Evolutionary conservation across 1,140 invertebrate genomes (phyloP).

Genomic region (Calliphora vicina): DNA sequence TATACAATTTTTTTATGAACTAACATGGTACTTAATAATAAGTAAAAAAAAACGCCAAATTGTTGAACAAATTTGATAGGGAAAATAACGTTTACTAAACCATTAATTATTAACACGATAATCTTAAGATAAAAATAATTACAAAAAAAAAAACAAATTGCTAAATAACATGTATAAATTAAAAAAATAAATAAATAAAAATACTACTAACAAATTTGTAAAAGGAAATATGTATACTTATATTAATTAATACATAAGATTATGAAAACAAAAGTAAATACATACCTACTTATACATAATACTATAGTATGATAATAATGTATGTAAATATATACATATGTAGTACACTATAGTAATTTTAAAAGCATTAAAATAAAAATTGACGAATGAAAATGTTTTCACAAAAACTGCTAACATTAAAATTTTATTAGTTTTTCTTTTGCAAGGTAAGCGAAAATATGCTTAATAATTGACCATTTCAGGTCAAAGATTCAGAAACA

Average conservation of each 20-base stretch:
- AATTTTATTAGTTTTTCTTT: not conserved
- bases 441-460: slow-evolving; percentile 29
- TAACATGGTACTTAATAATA: not conserved
- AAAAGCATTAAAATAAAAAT: slow-evolving; percentile 25
- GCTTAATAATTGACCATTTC: not conserved
- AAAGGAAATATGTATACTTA: not conserved
- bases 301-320: not conserved
- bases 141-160: not conserved
- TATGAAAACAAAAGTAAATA: not conserved
- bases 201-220: not conserved
- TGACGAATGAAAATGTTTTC: not conserved
- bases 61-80: not conserved
- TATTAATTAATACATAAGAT: not conserved
- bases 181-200: not conserved
- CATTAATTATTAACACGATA: not conserved
- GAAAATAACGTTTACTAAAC: slow-evolving; percentile 12
- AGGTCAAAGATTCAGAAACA: not conserved
- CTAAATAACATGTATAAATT: not conserved
- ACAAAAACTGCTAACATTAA: not conserved
- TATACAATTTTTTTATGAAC: not conserved
- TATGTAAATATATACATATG: slow-evolving; percentile 7
- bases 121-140: not conserved
- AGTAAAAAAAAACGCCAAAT: not conserved
- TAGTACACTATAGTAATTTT: slow-evolving; percentile 11
- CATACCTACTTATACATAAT: not conserved